Base-by-base conservation (phyloP, 2,113 vertebrate genomes). In the Semicossyphus pulcher region DNA sequence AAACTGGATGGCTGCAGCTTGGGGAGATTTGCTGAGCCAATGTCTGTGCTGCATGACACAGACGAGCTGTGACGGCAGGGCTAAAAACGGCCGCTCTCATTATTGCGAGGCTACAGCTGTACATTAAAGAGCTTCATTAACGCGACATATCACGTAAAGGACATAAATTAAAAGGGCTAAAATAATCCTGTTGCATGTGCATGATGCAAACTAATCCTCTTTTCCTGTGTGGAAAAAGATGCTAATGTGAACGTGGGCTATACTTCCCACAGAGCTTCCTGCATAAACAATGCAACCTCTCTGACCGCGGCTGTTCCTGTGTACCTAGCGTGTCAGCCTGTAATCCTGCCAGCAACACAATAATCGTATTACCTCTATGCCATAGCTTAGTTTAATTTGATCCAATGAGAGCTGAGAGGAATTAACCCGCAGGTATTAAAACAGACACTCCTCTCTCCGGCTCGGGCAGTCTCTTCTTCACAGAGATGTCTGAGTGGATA, bases 351-450 rank as follows among this genome's bases (percentile, higher is more conserved):
- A 72, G 73, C 78, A 48, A 80, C 86, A 74, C 69, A 73, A 52
- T 92, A 88, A 93, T 89, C 83, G 56, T 39, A 89, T 91, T 92
- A 89, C 76, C 76, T 81, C 62, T 76, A 82, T 79, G 76, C 72
- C 45, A 51, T 28, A 64, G 80, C 77, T 78, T 57, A 41, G 34
- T 86, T 86, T 85, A 58, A 86, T 86, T 83, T 81, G 87, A 91
- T 86, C 78, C 81, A 86, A 75, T 84, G 76, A 86, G 83, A 77
- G 59, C 73, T 31, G 61, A 49, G 34, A 78, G 60, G 80, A 90
- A 88, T 83, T 81, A 87, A 87, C 81, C 47, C 58, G 49, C 31
- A 78, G 66, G 79, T 85, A 87, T 85, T 82, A 66, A 78, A 80
- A 83, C 18, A 41, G 68, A 64, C 76, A 72, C 45, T 65, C 68